Percentiles rank a stretch among this genome's conserved stretches.
Evolutionary conservation across 2,888 invertebrate species (phyloP).

Genomic region (Lithophane leautieri): DNA sequence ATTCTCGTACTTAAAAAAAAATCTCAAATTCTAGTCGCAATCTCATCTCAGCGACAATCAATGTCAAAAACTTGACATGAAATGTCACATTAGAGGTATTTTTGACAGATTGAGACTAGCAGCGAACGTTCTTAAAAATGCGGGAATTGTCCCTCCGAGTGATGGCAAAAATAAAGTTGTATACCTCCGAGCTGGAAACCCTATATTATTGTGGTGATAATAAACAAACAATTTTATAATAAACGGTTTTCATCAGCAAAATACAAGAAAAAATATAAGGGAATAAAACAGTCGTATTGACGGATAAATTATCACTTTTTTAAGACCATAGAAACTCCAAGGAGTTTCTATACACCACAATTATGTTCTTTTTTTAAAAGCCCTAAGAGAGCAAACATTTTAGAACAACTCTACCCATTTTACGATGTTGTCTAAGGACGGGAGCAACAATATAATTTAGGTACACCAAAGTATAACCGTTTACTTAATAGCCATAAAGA

Average conservation of each 20-base stretch:
- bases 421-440: slow-evolving; percentile 49
- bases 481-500: slow-evolving; percentile 55
- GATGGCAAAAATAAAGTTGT: neutral
- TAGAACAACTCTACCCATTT: slow-evolving; percentile 30
- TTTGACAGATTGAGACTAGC: neutral
- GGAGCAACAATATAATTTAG: slow-evolving; percentile 56
- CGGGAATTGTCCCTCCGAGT: too few relatives aligned
- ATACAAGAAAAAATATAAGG: too few relatives aligned
- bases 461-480: slow-evolving; percentile 48
- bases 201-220: neutral
- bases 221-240: too few relatives aligned
- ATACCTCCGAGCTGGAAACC: too few relatives aligned
- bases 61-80: neutral
- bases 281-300: too few relatives aligned
- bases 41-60: too few relatives aligned
- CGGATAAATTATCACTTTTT: too few relatives aligned
- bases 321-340: too few relatives aligned
- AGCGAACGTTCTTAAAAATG: neutral
- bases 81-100: neutral
- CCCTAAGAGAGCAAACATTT: neutral
- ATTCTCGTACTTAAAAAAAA: neutral
- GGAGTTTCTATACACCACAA: too few relatives aligned
- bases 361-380: neutral
- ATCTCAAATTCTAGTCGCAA: too few relatives aligned
- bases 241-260: too few relatives aligned